phyloP scores from a whole-genome alignment of 2,797 vertebrate genomes.

The Pipistrellus pipistrellus region DNA sequence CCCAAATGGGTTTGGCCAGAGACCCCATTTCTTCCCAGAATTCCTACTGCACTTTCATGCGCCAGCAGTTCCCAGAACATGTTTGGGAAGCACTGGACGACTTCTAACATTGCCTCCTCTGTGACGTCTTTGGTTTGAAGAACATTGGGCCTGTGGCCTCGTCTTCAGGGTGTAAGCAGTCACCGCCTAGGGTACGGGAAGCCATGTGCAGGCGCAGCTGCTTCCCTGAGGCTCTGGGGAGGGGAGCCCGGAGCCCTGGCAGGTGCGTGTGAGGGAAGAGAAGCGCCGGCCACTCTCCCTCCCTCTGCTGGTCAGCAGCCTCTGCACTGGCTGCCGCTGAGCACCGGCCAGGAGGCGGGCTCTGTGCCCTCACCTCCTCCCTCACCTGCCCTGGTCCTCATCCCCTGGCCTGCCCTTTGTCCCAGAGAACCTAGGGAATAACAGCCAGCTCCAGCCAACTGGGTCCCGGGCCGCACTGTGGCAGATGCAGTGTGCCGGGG shows the following conservation, averaged over 20 bases:
- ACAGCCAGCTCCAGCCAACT: neutral
- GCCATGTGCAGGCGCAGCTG: accelerated
- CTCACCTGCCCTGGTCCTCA: neutral
- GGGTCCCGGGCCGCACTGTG: neutral
- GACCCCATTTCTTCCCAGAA: neutral
- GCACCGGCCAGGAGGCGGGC: no score
- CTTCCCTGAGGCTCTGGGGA: neutral
- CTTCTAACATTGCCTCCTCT: neutral
- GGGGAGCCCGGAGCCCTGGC: neutral
- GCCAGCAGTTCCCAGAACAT: neutral
- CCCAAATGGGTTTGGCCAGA: neutral
- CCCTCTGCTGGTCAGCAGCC: neutral
- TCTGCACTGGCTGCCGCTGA: neutral
- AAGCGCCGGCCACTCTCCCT: accelerated
- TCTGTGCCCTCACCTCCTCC: no score
- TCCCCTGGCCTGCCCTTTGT: neutral
- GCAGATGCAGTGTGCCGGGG: neutral
- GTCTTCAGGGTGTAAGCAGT: neutral
- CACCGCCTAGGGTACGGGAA: no score
- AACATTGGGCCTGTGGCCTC: neutral
- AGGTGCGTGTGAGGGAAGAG: neutral
- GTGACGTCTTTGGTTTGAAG: neutral
- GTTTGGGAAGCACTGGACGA: neutral
- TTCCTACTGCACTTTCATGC: neutral
- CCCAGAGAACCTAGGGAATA: neutral